Conservation (phyloP, 2,888 invertebrate genomes). For the Emmelina monodactyla region DNA sequence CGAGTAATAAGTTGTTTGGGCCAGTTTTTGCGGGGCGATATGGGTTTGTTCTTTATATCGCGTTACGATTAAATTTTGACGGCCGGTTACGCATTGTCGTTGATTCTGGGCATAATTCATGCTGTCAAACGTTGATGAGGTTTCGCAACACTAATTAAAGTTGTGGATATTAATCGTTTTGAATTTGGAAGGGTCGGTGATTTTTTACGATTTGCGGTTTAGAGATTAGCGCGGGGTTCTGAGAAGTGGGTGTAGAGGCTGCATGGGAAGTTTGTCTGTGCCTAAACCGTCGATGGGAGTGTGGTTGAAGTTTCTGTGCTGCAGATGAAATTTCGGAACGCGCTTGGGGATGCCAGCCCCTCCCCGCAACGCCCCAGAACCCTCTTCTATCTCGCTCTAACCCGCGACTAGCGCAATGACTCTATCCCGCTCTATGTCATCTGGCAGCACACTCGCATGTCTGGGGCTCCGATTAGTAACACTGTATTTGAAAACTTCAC, state of each 20-base stretch:
- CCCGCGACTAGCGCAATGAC: slow-evolving; percentile 20
- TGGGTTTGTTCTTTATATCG: slow-evolving; percentile 34
- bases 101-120: slow-evolving; percentile 35
- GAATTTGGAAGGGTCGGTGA: slow-evolving; percentile 42
- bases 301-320: background rate
- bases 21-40: slow-evolving; percentile 48
- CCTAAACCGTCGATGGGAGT: no score
- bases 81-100: slow-evolving; percentile 35
- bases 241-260: slow-evolving; percentile 42
- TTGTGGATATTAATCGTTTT: slow-evolving; percentile 48
- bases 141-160: slow-evolving; percentile 42
- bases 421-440: slow-evolving; percentile 37
- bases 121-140: slow-evolving; percentile 43
- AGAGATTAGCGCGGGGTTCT: slow-evolving; percentile 48
- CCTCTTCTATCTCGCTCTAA: slow-evolving; percentile 30
- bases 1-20: slow-evolving; percentile 46
- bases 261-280: slow-evolving; percentile 16
- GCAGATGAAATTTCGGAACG: slow-evolving; percentile 29
- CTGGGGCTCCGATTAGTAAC: slow-evolving; percentile 57
- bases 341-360: slow-evolving; percentile 56
- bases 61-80: slow-evolving; percentile 32
- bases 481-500: slow-evolving; percentile 48
- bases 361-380: no score
- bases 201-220: slow-evolving; percentile 53
- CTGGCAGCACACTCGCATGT: slow-evolving; percentile 49